Evolutionary conservation across 2,888 invertebrate species (phyloP).

Genomic region (Terebella lapidaria): DNA sequence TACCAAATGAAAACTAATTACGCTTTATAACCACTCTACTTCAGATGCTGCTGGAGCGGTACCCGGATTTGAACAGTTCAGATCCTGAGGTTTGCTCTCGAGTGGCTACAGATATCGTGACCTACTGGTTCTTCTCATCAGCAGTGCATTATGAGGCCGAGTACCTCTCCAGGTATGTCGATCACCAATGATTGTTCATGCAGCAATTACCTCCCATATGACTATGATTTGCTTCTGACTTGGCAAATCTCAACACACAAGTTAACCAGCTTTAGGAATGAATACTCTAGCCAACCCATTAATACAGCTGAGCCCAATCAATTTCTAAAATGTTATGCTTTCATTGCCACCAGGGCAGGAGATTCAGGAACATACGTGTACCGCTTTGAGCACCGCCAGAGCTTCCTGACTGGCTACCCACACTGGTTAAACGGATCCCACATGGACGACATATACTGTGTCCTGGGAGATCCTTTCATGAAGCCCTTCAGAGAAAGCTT

Average conservation of each 20-base stretch:
- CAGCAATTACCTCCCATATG: no score
- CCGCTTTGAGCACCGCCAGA: slow-evolving; percentile 15
- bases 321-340: no score
- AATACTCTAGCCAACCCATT: no score
- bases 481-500: no score
- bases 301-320: no score
- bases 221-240: no score
- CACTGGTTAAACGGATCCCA: slow-evolving; percentile 22
- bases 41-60: not conserved
- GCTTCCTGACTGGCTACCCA: slow-evolving; percentile 16
- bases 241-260: no score
- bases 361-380: slow-evolving; percentile 22
- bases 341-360: no score
- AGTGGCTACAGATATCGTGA: not conserved
- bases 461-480: slow-evolving; percentile 20
- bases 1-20: no score
- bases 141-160: not conserved
- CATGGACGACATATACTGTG: slow-evolving; percentile 22
- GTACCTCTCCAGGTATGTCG: not conserved
- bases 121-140: not conserved
- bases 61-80: not conserved
- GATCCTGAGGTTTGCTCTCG: not conserved
- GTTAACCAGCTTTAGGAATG: no score
- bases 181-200: no score
- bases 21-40: no score